Evolutionary conservation across 2,797 vertebrate species (phyloP).

Genomic region (Synaphobranchus kaupii): DNA sequence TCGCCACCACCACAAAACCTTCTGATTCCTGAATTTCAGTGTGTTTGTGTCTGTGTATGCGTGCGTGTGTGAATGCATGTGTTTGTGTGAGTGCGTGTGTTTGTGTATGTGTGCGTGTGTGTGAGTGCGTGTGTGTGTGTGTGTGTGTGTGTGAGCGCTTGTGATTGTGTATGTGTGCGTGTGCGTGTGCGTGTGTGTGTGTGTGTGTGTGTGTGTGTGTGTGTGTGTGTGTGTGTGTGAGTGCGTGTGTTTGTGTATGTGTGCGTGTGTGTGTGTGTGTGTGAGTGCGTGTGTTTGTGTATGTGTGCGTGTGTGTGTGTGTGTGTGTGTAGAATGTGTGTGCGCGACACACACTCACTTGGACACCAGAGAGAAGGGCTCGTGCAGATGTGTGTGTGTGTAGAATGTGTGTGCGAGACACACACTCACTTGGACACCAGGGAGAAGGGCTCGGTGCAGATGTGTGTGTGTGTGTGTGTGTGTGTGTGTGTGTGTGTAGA

Average conservation of each 20-base stretch:
- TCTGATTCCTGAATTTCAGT: too few species aligned
- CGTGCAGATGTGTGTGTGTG: background rate
- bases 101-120: background rate
- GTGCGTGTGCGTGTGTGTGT: too few species aligned
- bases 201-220: background rate
- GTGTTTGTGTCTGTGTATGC: background rate
- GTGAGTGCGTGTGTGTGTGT: too few species aligned
- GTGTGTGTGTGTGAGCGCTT: background rate
- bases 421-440: constrained; percentile 90
- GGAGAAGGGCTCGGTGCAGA: constrained; percentile 75
- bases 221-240: too few species aligned
- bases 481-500: background rate
- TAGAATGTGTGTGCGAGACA: background rate
- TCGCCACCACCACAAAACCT: too few species aligned
- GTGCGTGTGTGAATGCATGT: background rate
- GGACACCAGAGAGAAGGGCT: constrained; percentile 94
- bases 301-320: background rate
- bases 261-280: too few species aligned
- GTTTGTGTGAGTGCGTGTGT: too few species aligned
- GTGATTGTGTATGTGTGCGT: background rate
- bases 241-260: background rate
- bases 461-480: too few species aligned
- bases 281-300: too few species aligned
- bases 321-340: too few species aligned
- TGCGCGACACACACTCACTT: constrained; percentile 73